These are phyloP conservation scores for Drosophila helvetica DNA, from an alignment of 2,888 invertebrate species.

Conservation along the genomic window DNA sequence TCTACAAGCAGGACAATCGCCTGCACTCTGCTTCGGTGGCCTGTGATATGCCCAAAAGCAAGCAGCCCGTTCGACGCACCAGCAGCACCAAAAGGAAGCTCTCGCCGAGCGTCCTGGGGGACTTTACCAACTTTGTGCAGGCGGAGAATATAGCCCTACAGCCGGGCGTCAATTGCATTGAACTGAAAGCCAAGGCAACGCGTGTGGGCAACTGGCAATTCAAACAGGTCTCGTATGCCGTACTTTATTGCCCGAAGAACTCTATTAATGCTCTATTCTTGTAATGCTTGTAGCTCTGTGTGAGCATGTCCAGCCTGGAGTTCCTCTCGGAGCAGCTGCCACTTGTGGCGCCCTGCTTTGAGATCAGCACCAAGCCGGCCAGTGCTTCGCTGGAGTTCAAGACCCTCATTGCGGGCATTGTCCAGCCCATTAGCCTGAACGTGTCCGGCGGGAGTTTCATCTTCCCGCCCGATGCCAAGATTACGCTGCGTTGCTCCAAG, in stretches of 20 bases:
- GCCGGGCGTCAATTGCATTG: slow-evolving; percentile 88
- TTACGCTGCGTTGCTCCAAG: slow-evolving; percentile 82
- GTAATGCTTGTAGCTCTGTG: slow-evolving; percentile 68
- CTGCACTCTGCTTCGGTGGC: slow-evolving; percentile 90
- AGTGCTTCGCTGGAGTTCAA: slow-evolving; percentile 86
- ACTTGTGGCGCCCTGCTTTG: slow-evolving; percentile 82
- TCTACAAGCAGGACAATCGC: slow-evolving; percentile 92
- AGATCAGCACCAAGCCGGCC: slow-evolving; percentile 85
- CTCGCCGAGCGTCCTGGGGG: slow-evolving; percentile 87
- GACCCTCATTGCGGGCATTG: slow-evolving; percentile 92
- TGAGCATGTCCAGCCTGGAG: slow-evolving; percentile 87
- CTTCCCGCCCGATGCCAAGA: slow-evolving; percentile 87
- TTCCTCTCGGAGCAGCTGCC: slow-evolving; percentile 88
- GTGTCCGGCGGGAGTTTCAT: slow-evolving; percentile 91
- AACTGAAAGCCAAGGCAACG: slow-evolving; percentile 86
- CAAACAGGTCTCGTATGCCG: slow-evolving; percentile 86
- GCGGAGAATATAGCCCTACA: slow-evolving; percentile 85
- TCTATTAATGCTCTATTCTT: not conserved
- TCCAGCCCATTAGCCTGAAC: slow-evolving; percentile 90
- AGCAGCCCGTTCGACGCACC: slow-evolving; percentile 86
- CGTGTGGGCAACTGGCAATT: slow-evolving; percentile 89
- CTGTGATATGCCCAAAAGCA: slow-evolving; percentile 87
- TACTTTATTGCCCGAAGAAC: too few relatives aligned
- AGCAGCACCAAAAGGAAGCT: slow-evolving; percentile 90
- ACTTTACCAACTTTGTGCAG: slow-evolving; percentile 87